phyloP scores from a whole-genome alignment of 2,888 invertebrate species.

The Conomelus anceps region DNA sequence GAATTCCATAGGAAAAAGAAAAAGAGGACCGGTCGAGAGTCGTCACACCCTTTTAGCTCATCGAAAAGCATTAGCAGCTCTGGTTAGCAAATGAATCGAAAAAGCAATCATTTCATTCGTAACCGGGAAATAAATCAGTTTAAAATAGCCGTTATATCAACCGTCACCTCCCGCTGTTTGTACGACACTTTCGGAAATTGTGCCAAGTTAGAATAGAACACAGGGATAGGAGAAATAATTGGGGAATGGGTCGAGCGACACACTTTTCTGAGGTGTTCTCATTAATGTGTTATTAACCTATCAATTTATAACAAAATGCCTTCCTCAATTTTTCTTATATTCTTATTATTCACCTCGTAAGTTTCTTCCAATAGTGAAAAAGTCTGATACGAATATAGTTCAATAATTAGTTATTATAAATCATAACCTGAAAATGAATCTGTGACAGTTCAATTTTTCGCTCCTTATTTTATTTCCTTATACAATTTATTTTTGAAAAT shows the following conservation, averaged over 20 bases:
- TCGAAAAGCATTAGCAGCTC: not conserved
- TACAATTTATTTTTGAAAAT: too few relatives aligned
- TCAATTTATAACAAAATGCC: too few relatives aligned
- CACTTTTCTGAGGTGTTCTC: too few relatives aligned
- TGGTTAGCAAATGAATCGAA: not conserved
- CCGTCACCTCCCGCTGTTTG: not conserved
- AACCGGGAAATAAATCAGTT: not conserved
- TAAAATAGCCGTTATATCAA: not conserved
- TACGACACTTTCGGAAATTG: not conserved
- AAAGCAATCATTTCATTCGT: not conserved
- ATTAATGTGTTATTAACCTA: too few relatives aligned
- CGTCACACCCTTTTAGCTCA: not conserved
- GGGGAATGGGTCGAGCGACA: not conserved
- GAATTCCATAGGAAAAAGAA: not conserved
- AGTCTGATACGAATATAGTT: too few relatives aligned
- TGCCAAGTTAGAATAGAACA: not conserved
- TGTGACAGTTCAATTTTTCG: too few relatives aligned
- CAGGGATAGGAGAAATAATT: not conserved
- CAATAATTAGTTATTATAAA: too few relatives aligned
- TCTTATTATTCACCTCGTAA: too few relatives aligned
- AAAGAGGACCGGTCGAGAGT: not conserved
- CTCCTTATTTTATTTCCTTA: too few relatives aligned
- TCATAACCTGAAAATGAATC: too few relatives aligned
- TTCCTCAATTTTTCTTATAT: too few relatives aligned
- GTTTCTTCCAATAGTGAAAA: too few relatives aligned